phyloP scores from a whole-genome alignment of 2,888 invertebrate species.

The Sarcophaga subvicina region DNA sequence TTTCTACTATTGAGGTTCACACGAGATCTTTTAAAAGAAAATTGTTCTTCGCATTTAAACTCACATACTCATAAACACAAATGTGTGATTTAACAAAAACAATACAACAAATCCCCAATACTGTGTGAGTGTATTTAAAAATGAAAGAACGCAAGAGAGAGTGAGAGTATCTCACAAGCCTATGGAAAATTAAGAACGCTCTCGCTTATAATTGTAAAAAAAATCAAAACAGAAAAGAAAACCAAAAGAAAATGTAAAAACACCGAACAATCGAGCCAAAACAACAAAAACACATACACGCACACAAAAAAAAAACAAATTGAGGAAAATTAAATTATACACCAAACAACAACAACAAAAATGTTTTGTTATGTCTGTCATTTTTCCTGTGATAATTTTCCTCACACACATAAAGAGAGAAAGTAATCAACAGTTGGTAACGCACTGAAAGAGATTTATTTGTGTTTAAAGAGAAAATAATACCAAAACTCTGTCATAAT shows the following conservation, averaged over 20 bases:
- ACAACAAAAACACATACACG: neutral
- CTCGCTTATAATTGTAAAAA: neutral
- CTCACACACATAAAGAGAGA: neutral
- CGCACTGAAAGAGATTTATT: neutral
- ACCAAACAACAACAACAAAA: slow-evolving; percentile 14
- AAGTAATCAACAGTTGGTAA: neutral
- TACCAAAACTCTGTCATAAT: no score
- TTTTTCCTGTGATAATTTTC: neutral
- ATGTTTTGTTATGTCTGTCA: neutral
- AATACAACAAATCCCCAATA: neutral
- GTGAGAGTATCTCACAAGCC: neutral
- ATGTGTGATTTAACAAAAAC: slow-evolving; percentile 20
- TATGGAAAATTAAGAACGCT: neutral
- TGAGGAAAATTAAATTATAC: slow-evolving; percentile 17
- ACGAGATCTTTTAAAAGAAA: slow-evolving; percentile 60
- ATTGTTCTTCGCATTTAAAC: slow-evolving; percentile 34
- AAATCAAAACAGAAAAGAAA: neutral
- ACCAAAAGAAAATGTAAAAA: neutral
- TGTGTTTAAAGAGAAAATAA: no score
- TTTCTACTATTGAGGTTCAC: slow-evolving; percentile 58
- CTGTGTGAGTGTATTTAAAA: no score
- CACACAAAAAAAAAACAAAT: neutral
- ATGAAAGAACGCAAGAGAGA: no score
- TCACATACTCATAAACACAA: slow-evolving; percentile 8
- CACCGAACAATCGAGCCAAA: neutral